These are phyloP conservation scores for Drosophila nannoptera DNA, from an alignment of 1,140 invertebrate genomes.

Conservation along the genomic window DNA sequence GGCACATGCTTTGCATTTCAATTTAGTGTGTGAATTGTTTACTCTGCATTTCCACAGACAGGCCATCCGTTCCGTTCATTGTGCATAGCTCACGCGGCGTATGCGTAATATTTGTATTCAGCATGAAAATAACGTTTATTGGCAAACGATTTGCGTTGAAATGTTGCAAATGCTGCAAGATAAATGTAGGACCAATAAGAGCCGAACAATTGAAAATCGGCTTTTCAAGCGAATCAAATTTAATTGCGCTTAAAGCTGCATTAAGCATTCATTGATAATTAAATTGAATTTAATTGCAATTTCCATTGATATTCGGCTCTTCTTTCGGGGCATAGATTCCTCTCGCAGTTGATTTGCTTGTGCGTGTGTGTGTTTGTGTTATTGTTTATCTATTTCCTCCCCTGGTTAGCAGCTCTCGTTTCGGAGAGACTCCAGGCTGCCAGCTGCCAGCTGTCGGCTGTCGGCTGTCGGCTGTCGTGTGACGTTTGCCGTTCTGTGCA, in stretches of 20 bases:
- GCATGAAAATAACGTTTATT: slow-evolving; percentile 8
- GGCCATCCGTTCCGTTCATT: slow-evolving; percentile 13
- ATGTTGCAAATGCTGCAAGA: neutral
- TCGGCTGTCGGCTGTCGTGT: slow-evolving; percentile 16
- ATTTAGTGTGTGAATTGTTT: slow-evolving; percentile 48
- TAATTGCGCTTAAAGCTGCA: no score
- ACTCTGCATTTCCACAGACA: slow-evolving; percentile 22
- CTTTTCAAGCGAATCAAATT: no score
- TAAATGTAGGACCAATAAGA: neutral
- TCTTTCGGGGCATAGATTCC: neutral
- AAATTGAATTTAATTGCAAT: neutral
- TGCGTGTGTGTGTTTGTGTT: neutral
- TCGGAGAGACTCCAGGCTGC: slow-evolving; percentile 11
- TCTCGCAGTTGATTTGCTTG: neutral
- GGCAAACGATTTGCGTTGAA: slow-evolving; percentile 5
- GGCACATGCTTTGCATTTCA: slow-evolving; percentile 67
- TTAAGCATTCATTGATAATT: neutral
- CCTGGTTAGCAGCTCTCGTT: slow-evolving; percentile 7
- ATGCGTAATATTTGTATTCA: slow-evolving; percentile 18
- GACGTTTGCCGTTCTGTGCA: slow-evolving; percentile 30
- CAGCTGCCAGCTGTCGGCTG: neutral
- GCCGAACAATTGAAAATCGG: no score
- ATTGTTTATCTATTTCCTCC: slow-evolving; percentile 23
- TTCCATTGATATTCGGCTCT: neutral
- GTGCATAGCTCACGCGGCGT: slow-evolving; percentile 12